A percentile compares a stretch with the other conserved stretches of the same genome.
Evolutionary conservation across 2,888 invertebrate species (phyloP).

Genomic region (Eudemis profundana): DNA sequence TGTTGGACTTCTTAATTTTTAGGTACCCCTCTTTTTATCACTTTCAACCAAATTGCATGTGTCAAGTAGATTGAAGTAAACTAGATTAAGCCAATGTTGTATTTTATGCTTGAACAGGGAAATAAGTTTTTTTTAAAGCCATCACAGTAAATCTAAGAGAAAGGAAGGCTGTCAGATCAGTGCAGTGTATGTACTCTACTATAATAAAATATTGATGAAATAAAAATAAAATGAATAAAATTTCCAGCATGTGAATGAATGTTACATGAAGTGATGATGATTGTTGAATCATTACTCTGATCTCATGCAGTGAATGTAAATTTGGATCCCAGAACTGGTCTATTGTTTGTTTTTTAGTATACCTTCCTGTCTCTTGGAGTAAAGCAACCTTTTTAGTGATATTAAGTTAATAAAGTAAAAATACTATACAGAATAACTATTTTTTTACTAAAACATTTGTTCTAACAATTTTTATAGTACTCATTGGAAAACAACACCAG

Average conservation of each 20-base stretch:
- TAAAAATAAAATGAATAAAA: not conserved
- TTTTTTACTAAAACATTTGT: slow-evolving; percentile 27
- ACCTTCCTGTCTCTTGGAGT: slow-evolving; percentile 38
- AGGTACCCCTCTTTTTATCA: slow-evolving; percentile 47
- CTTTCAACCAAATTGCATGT: slow-evolving; percentile 60
- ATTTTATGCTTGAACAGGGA: slow-evolving; percentile 29
- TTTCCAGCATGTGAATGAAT: slow-evolving; percentile 26
- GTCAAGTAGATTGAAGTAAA: slow-evolving; percentile 50
- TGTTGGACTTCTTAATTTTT: slow-evolving; percentile 56
- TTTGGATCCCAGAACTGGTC: slow-evolving; percentile 7
- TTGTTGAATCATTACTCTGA: slow-evolving; percentile 27
- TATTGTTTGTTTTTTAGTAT: slow-evolving; percentile 19
- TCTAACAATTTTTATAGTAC: too few relatives aligned
- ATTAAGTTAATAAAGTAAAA: slow-evolving; percentile 29
- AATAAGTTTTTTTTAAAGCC: slow-evolving; percentile 5
- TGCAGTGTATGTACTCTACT: slow-evolving; percentile 10
- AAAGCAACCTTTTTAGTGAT: slow-evolving; percentile 17
- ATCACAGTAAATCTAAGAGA: slow-evolving; percentile 23
- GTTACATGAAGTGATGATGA: slow-evolving; percentile 18
- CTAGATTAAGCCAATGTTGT: slow-evolving; percentile 27
- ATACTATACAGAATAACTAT: slow-evolving; percentile 4
- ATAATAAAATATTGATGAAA: not conserved
- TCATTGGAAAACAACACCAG: too few relatives aligned
- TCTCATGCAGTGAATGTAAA: slow-evolving; percentile 38
- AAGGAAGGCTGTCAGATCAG: slow-evolving; percentile 25